These are phyloP conservation scores for Opisthocomus hoazin DNA, from an alignment of 2,113 vertebrate genomes.

Conservation along the genomic window DNA sequence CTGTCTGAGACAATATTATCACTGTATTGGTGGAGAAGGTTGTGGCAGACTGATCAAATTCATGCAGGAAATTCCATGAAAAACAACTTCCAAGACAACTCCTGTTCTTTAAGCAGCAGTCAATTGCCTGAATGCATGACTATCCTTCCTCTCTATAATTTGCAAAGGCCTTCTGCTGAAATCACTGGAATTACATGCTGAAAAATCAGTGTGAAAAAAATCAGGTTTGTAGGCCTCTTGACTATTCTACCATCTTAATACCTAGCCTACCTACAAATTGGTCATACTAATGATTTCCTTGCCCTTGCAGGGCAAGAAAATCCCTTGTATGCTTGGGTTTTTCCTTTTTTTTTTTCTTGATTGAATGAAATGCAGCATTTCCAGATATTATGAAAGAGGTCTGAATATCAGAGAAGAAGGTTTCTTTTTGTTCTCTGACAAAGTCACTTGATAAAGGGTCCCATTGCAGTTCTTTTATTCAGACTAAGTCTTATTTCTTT, in stretches of 20 bases:
- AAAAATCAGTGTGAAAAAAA: background rate
- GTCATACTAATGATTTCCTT: background rate
- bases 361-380: background rate
- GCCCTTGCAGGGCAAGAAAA: background rate
- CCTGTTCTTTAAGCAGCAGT: background rate
- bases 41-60: background rate
- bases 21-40: background rate
- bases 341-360: background rate
- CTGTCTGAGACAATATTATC: background rate
- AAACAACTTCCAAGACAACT: background rate
- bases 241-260: background rate
- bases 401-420: background rate
- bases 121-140: background rate
- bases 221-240: background rate
- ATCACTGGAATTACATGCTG: background rate
- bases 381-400: background rate
- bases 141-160: background rate
- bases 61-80: background rate
- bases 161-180: background rate
- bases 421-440: background rate
- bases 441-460: background rate
- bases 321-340: background rate
- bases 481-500: background rate
- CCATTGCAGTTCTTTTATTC: background rate
- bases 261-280: background rate